Percentiles rank a stretch among this genome's conserved stretches.
phyloP scores from a whole-genome alignment of 1,140 invertebrate genomes.

The Monomorium pharaonis region DNA sequence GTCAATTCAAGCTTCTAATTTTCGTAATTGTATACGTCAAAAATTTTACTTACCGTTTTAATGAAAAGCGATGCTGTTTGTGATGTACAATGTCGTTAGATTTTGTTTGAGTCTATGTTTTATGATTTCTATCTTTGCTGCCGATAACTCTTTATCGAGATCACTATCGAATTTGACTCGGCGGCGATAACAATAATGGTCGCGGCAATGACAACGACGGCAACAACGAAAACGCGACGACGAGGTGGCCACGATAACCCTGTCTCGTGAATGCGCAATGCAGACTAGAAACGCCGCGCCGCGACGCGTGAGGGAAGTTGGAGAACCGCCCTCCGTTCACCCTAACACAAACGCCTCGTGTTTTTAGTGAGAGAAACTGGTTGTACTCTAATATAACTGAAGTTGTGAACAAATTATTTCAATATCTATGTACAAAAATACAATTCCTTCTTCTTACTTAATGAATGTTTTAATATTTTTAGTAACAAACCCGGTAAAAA shows the following conservation, averaged over 20 bases:
- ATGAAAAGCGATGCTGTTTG: background rate
- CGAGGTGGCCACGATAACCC: slow-evolving; percentile 74
- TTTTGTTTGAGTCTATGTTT: background rate
- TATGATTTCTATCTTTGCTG: background rate
- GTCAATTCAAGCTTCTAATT: background rate
- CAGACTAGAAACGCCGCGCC: slow-evolving; percentile 73
- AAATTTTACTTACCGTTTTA: slow-evolving; percentile 19
- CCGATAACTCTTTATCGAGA: slow-evolving; percentile 22
- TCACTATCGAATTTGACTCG: slow-evolving; percentile 33
- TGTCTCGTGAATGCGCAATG: slow-evolving; percentile 82
- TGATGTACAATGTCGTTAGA: background rate
- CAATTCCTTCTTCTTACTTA: background rate
- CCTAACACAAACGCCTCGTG: slow-evolving; percentile 46
- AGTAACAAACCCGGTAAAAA: too few species aligned
- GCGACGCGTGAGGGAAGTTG: slow-evolving; percentile 69
- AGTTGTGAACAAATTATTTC: slow-evolving; percentile 8
- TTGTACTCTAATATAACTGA: background rate
- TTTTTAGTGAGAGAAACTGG: background rate
- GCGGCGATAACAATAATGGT: background rate
- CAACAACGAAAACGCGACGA: background rate
- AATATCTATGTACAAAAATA: background rate
- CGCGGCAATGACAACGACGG: background rate
- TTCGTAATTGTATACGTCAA: background rate
- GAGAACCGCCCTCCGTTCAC: slow-evolving; percentile 76
- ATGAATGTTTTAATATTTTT: background rate